Evolutionary conservation across 2,888 invertebrate genomes (phyloP), one percentile per base, ranked within the genome.

Genomic region (Podabrus alpinus): DNA sequence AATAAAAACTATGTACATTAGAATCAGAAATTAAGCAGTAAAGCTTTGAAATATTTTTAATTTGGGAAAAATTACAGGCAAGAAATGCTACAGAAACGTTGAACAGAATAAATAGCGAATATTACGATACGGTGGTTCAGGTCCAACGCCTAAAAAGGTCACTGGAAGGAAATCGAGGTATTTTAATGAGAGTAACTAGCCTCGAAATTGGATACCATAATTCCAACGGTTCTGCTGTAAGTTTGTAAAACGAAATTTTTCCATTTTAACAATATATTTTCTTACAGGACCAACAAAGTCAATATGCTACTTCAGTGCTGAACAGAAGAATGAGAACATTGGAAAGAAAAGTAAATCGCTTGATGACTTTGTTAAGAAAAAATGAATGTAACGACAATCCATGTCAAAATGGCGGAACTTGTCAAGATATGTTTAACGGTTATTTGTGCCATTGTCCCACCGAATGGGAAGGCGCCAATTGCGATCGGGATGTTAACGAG

Each of bases 401-500:
- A 0, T 97, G 97, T 84, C 89, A 90, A 83, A 94, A 97, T 85
- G 96, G 95, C 5, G 97, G 95, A 13, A 93, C 92, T 0, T 97
- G 97, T 83, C 89, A 92, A 66, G 94, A 94, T 84, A 85, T 92
- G 71, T 93, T 90, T 81, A 91, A 91, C 76, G 91, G 91, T 1
- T 95, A 91, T 85, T 88, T 92, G 61, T 97, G 97, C 83, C 88
- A 91, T 71, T 97, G 97, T 84, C 90, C 92, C 0, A 81, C 88
- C 0, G 91, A 91, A 79, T 97, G 95, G 93, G 94, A 96, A 91
- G 45, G 45, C 13, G 2, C 7, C 7, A n/a, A 45, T n/a, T 98
- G 98, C 86, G 91, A 92, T 68, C 85, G 87, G 1, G 97, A 98
- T 86, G 94, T 97, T 0, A 94, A 98, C 84, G 98, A 98, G 88